phyloP scores from a whole-genome alignment of 2,888 invertebrate genomes.

The Drosophila testacea region DNA sequence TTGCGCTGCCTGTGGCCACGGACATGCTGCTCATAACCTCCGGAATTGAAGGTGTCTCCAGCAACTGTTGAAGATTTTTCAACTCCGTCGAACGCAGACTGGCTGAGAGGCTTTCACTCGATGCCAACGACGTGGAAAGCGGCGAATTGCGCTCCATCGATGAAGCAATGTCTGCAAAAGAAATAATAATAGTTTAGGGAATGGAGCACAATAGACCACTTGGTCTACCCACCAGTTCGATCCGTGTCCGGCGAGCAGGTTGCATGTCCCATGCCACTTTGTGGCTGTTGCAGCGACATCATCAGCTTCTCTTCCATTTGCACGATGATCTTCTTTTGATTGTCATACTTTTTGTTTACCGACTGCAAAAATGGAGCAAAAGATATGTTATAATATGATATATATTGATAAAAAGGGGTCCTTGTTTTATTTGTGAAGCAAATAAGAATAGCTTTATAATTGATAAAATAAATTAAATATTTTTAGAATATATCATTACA shows the following conservation, averaged over 20 bases:
- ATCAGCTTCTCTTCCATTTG: conserved; percentile 87
- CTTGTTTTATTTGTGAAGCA: too few relatives aligned
- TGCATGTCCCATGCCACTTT: conserved; percentile 68
- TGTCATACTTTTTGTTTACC: conserved; percentile 87
- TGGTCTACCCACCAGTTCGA: conserved; percentile 78
- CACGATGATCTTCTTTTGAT: conserved; percentile 86
- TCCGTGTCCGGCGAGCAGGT: conserved; percentile 85
- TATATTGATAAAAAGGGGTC: too few relatives aligned
- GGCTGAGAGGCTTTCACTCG: conserved; percentile 86
- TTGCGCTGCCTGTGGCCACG: conserved; percentile 19
- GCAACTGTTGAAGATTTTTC: conserved; percentile 87
- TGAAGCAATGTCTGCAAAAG: conserved; percentile 85
- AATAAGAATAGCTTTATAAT: too few relatives aligned
- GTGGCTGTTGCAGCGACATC: conserved; percentile 86
- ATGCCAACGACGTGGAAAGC: conserved; percentile 88
- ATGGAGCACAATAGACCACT: too few relatives aligned
- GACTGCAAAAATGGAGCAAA: conserved; percentile 81
- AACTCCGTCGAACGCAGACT: conserved; percentile 86
- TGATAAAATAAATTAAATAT: too few relatives aligned
- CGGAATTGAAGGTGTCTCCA: conserved; percentile 77
- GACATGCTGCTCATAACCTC: conserved; percentile 56
- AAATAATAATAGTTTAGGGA: background rate
- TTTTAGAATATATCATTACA: too few relatives aligned
- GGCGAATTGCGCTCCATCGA: conserved; percentile 87
- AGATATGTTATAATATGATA: background rate